Evolutionary conservation across 2,113 vertebrate genomes (phyloP), one percentile per base, ranked within the genome.

Genomic region (Sinocyclocheilus anophthalmus): DNA sequence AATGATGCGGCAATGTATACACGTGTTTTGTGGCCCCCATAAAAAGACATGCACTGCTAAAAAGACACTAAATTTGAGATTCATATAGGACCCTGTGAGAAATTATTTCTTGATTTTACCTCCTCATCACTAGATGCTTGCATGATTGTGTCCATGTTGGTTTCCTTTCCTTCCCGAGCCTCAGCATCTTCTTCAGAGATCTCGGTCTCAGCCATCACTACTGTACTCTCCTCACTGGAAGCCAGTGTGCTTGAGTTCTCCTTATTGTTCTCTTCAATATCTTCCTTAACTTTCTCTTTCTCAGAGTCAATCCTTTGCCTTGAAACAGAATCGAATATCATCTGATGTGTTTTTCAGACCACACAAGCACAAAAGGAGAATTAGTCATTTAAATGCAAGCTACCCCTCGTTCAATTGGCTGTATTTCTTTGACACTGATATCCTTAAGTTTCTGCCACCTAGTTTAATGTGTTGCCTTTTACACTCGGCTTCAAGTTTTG

Each of bases 381-480:
- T 20, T n/a, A 16, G 30, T 18, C 0, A 42, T 6, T n/a, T n/a
- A 50, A 63, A 26, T 69, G 4, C 1, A 33, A 50, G 18, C 33
- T 55, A 72, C 81, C 81, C 26, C 70, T 55, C 10, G 30, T 69
- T 55, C 5, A 83, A 7, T 10, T n/a, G 26, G 81, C 8, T 10
- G 84, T 90, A 90, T 45, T 83, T 90, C 61, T 45, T 10, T 11
- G 91, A 93, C n/a, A 93, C 63, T 6, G 30, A n/a, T 50, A 83
- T 24, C 2, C 0, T 0, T 33, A 92, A 37, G 20, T 3, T 67
- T 48, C 18, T 81, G 24, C 78, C 83, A 1, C 61, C 42, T 11
- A 92, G 53, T 30, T 0, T n/a, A 42, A 88, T 4, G 0, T 8
- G 2, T 18, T 76, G 81, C 7, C 0, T 37, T 11, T 1, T 65